Base-by-base conservation (phyloP, 2,888 invertebrate species). In the Clitarchus hookeri region DNA sequence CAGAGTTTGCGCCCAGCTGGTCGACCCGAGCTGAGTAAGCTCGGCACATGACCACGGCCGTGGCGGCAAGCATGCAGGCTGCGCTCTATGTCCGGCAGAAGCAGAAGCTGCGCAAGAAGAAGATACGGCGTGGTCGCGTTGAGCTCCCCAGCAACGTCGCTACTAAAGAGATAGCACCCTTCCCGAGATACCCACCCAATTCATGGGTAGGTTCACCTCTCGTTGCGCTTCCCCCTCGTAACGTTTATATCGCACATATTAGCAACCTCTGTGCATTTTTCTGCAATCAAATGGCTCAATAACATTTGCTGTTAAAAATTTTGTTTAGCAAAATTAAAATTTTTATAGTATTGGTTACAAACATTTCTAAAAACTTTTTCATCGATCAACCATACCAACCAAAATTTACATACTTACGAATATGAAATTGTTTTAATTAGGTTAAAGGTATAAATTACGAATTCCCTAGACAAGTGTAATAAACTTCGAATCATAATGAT, bases 1-100 rank as follows among this genome's bases (percentile, higher is more conserved):
- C 8, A 1, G 65, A 65, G 23, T 11, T 13, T 16, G 23, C 65
- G 6, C 65, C 65, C 23, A 19, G 3, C 65, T 65, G 65, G 65
- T 65, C 65, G 3, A n/a, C 23, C 12, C 65, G 65, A 65, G 65
- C 65, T 23, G 65, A 65, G 65, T 65, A 44, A 27, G 6, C 54
- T 80, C 84, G 79, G 65, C 85, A 85, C 85, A 87, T 87, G 87
- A 87, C 85, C 84, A 85, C 86, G 80, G 86, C 84, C 77, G 87
- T 87, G 84, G 87, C 88, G 83, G 87, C 88, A 94, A 95, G 95
- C 92, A 97, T 97, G 97, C 97, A 97, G 95, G 97, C 97, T 94
- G 97, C 97, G 94, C 95, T 97, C 94, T 96, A 97, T 94, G 95
- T 97, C 93, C 95, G 97, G 94, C 95, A 96, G 93, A 96, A 97